Conservation (phyloP, 2,113 vertebrate species). For the Stigmatopora nigra region DNA sequence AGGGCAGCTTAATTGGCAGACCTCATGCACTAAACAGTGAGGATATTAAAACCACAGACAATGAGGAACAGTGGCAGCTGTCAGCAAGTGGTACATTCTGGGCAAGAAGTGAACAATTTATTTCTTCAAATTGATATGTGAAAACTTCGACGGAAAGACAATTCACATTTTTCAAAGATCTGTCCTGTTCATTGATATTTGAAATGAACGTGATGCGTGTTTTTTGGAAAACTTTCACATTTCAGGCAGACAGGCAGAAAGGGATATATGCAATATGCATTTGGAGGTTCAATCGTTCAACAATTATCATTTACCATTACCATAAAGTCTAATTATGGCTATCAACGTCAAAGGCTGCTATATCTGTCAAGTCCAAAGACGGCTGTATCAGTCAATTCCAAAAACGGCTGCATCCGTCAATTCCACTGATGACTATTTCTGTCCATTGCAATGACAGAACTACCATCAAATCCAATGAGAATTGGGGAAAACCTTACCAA, state of each 20-base stretch:
- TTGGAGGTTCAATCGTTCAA: neutral
- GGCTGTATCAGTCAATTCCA: too few relatives aligned
- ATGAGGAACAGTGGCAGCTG: conserved; percentile 3
- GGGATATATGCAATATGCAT: neutral
- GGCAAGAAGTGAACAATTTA: neutral
- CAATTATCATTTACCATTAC: neutral
- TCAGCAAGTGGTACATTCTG: neutral
- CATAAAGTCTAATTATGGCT: too few relatives aligned
- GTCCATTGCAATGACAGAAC: too few relatives aligned
- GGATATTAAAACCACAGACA: conserved; percentile 2
- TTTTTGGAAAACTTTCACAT: neutral
- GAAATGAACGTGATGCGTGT: neutral
- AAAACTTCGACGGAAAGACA: neutral
- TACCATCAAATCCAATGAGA: too few relatives aligned
- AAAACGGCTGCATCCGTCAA: too few relatives aligned
- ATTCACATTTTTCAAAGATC: neutral
- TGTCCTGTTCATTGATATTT: neutral
- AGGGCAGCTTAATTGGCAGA: conserved; percentile 23
- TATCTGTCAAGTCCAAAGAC: too few relatives aligned
- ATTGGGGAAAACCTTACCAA: too few relatives aligned
- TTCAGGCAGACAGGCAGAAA: neutral
- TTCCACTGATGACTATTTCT: too few relatives aligned
- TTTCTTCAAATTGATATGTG: neutral
- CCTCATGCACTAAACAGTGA: neutral
- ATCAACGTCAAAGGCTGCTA: too few relatives aligned